Evolutionary conservation across 2,888 invertebrate species (phyloP).

Genomic region (Scaptomyza reducta): DNA sequence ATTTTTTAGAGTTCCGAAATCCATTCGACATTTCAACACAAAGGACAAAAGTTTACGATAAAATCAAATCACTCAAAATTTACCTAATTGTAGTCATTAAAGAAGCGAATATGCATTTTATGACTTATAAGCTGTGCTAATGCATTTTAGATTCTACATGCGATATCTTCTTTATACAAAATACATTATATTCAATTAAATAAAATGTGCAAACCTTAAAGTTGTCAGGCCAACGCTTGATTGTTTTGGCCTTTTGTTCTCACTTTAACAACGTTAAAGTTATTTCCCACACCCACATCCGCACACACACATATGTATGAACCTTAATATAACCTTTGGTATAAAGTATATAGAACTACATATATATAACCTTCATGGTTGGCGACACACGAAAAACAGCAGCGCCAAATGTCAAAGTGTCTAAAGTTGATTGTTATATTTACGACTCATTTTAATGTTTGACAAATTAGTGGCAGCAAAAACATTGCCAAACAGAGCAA

Average conservation of each 20-base stretch:
- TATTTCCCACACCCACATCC: conserved; percentile 38
- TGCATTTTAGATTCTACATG: conserved; percentile 2
- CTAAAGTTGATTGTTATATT: conserved; percentile 76
- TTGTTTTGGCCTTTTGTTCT: conserved; percentile 25
- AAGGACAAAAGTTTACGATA: neutral
- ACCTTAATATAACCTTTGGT: conserved; percentile 5
- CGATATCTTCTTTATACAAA: neutral
- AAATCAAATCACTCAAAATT: neutral
- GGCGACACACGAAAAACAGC: conserved; percentile 51
- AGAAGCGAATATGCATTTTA: neutral
- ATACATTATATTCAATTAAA: neutral
- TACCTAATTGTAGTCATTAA: neutral
- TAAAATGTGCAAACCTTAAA: neutral
- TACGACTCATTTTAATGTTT: conserved; percentile 75
- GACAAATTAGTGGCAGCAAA: conserved; percentile 72
- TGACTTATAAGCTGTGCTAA: neutral
- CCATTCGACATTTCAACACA: no score
- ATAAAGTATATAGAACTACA: conserved; percentile 13
- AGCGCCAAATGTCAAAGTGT: conserved; percentile 70
- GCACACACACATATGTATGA: neutral
- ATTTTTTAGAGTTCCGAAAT: neutral
- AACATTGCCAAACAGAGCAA: conserved; percentile 49
- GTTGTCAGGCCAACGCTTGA: conserved; percentile 25
- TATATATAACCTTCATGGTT: conserved; percentile 67
- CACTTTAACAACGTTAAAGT: conserved; percentile 11